A percentile compares a stretch with the other conserved stretches of the same genome.
Evolutionary conservation across 2,797 vertebrate species (phyloP).

Genomic region (Luscinia megarhynchos): DNA sequence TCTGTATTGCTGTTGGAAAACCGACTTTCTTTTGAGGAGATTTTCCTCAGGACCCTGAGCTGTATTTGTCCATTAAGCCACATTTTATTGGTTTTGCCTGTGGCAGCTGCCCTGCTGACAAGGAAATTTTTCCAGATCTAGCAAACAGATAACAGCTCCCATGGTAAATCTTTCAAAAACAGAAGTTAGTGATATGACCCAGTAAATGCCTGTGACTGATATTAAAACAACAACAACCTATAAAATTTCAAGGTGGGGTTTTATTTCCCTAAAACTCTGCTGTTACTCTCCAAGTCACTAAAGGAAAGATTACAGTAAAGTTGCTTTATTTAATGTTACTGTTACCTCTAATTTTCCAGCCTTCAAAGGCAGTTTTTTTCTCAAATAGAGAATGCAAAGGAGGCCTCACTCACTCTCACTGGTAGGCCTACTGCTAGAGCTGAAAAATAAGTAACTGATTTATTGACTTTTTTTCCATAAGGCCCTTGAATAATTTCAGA

Average conservation of each 20-base stretch:
- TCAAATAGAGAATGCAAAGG: background rate
- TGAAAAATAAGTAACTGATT: background rate
- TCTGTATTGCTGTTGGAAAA: background rate
- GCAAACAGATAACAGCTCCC: background rate
- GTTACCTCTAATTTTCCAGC: background rate
- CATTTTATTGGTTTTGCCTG: background rate
- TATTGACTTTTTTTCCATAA: background rate
- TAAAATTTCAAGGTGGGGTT: background rate
- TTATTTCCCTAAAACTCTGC: background rate
- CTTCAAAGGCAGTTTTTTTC: background rate
- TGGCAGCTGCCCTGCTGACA: background rate
- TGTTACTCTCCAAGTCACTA: background rate
- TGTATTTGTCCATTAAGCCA: background rate
- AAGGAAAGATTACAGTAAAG: background rate
- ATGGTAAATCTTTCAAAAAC: background rate
- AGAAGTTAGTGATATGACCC: background rate
- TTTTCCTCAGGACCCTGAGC: background rate
- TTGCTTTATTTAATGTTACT: background rate
- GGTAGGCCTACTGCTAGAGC: background rate
- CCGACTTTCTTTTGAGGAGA: background rate
- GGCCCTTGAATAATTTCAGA: background rate
- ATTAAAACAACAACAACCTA: background rate
- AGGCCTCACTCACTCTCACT: background rate
- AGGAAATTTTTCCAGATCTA: background rate
- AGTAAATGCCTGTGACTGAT: fast-evolving